Percentiles rank a stretch among this genome's conserved stretches.
These are phyloP conservation scores for Tetragonula clypearis DNA, from an alignment of 1,140 invertebrate species.

Conservation along the genomic window DNA sequence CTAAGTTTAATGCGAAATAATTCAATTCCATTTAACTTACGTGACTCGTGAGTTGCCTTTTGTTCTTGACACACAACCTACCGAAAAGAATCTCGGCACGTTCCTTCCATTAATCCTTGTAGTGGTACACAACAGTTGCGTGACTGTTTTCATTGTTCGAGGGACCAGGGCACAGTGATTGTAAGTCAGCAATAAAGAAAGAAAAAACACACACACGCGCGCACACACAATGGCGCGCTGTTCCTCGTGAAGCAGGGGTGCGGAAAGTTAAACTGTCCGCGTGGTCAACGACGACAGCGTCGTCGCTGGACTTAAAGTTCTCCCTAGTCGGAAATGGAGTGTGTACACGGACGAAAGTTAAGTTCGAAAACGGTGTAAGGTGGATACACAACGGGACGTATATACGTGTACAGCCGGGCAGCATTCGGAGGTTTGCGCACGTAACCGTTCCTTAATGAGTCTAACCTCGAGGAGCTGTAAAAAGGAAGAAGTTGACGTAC, in stretches of 20 bases:
- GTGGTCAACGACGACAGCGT: not conserved
- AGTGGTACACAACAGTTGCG: not conserved
- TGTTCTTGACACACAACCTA: not conserved
- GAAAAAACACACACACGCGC: no score
- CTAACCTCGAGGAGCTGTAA: constrained; percentile 57
- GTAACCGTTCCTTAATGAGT: constrained; percentile 67
- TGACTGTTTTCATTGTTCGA: constrained; percentile 14
- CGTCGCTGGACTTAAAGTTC: not conserved
- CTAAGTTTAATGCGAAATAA: not conserved
- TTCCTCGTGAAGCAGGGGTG: not conserved
- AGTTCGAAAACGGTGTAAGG: constrained; percentile 1
- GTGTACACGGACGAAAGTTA: not conserved
- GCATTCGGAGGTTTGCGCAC: constrained; percentile 50
- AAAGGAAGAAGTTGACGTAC: constrained; percentile 60
- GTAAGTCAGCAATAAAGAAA: not conserved
- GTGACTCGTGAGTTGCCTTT: not conserved
- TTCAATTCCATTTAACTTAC: not conserved
- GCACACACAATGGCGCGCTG: not conserved
- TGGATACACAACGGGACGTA: not conserved
- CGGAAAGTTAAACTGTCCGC: constrained; percentile 2
- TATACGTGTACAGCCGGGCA: not conserved
- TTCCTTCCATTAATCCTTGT: constrained; percentile 6
- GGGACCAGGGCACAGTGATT: not conserved
- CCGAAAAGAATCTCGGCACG: constrained; percentile 6
- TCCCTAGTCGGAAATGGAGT: not conserved